Base-by-base conservation (phyloP, 2,888 invertebrate species). In the Epirrita christyi region DNA sequence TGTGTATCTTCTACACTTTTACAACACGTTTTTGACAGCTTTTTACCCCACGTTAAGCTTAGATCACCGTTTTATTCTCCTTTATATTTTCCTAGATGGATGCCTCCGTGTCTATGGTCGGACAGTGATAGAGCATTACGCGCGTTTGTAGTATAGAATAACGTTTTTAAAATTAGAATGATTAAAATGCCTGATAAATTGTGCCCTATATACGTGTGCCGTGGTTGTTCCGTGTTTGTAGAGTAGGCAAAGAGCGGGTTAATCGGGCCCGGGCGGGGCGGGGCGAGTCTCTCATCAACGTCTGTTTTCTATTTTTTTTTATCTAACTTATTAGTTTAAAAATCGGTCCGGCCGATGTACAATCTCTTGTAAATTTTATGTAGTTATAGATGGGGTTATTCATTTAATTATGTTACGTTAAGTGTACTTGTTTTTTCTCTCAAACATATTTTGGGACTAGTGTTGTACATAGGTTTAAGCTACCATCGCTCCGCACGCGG, bases 281-380 rank as follows among this genome's bases (percentile, higher is more conserved):
- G 65, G 57, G 55, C 61, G 59, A 55, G 57, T 47, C 57, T 59
- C 61, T 63, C 67, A 67, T 28, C 53, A 53, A 38, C 38, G 14
- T 64, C 48, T 42, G 42, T 51, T 76, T 69, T 72, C 73, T 76
- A 75, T 74, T 76, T 81, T 82, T 55, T 59, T 59, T 51, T 44
- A 34, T 47, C 40, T 51, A 84, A 81, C 78, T 85, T 83, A 82
- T 83, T 83, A 78, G 80, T 84, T 80, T 77, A 76, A 72, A 67
- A 66, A 61, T 69, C 84, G 83, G 83, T 75, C 55, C 72, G 62
- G 71, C 85, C 86, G 86, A 76, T 87, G 82, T 86, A 88, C 85
- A 88, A 86, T 87, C 86, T 86, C 85, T 83, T 90, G 90, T 91
- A 91, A 86, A 88, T 85, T 78, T 85, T 88, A 87, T 89, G 88